Evolutionary conservation across 2,113 vertebrate genomes (phyloP).

Genomic region (Neoarius graeffei): DNA sequence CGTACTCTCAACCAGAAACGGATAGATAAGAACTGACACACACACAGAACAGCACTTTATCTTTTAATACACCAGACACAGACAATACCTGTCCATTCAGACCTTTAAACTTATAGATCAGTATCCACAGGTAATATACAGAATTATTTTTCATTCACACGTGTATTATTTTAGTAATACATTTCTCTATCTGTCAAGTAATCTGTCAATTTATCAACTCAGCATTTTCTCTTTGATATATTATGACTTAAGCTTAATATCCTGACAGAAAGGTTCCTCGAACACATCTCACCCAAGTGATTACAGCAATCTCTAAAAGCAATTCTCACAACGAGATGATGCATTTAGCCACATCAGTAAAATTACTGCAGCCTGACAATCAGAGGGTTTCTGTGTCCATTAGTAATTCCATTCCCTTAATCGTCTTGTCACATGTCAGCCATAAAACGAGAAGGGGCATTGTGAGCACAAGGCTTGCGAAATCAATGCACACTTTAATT

Average conservation of each 20-base stretch:
- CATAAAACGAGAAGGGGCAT: conserved; percentile 54
- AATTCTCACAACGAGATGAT: conserved; percentile 24
- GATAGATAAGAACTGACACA: too few relatives aligned
- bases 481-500: conserved; percentile 58
- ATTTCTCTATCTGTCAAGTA: background rate
- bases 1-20: too few relatives aligned
- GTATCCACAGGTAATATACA: too few relatives aligned
- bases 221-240: conserved; percentile 8
- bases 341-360: conserved; percentile 19
- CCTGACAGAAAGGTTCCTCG: background rate
- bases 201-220: background rate
- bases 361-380: conserved; percentile 30
- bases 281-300: conserved; percentile 11
- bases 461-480: conserved; percentile 44
- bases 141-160: background rate
- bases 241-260: conserved; percentile 10
- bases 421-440: conserved; percentile 66
- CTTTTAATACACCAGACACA: too few relatives aligned
- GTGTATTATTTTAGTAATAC: background rate
- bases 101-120: too few relatives aligned
- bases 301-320: conserved; percentile 33
- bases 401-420: conserved; percentile 72
- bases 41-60: too few relatives aligned
- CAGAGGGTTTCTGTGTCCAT: conserved; percentile 65
- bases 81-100: too few relatives aligned